Evolutionary conservation across 2,888 invertebrate species (phyloP), one percentile per base, ranked within the genome.

Genomic region (Limenitis arthemis): DNA sequence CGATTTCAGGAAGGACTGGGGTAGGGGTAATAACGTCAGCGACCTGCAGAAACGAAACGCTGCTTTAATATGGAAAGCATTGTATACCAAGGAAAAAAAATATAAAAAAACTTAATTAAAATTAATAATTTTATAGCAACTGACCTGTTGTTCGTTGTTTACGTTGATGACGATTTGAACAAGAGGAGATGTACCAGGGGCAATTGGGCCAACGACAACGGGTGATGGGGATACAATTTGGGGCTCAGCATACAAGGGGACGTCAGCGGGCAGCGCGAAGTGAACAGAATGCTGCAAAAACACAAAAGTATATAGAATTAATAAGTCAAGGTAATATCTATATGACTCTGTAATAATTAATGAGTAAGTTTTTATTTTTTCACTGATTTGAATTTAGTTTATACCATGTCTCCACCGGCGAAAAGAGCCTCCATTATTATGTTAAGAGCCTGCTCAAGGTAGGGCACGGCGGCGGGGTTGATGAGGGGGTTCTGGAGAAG

Each of bases 101-200:
- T 37, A 11, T 5, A 5, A 29, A 8, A 5, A 5, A 8, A 30
- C 36, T 6, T 29, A 30, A n/a, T n/a, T n/a, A n/a, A n/a, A 5
- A 8, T 12, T 9, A 8, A 38, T 32, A 28, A 20, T 9, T 8
- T 9, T 29, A 7, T 30, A 39, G 9, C 28, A 5, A 37, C 11
- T 20, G 5, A 69, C 70, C 57, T 65, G 53, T 51, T 63, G 54
- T 36, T 66, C 50, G 40, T 57, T 53, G 51, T 70, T 64, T 28
- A 73, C 65, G 60, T 76, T 73, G 53, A 71, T 52, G 64, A 73
- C 67, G 64, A 73, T 69, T 61, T 75, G 68, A n/a, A 77, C 73
- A 33, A 75, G 71, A 53, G 78, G 75, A 61, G 61, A 44, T 55
- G 56, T 42, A 58, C 55, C 32, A 30, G 57, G 41, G 34, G 46